A percentile compares a stretch with the other conserved stretches of the same genome.
Evolutionary conservation across 2,113 vertebrate genomes (phyloP).

Genomic region (Rhabdornis inornatus): DNA sequence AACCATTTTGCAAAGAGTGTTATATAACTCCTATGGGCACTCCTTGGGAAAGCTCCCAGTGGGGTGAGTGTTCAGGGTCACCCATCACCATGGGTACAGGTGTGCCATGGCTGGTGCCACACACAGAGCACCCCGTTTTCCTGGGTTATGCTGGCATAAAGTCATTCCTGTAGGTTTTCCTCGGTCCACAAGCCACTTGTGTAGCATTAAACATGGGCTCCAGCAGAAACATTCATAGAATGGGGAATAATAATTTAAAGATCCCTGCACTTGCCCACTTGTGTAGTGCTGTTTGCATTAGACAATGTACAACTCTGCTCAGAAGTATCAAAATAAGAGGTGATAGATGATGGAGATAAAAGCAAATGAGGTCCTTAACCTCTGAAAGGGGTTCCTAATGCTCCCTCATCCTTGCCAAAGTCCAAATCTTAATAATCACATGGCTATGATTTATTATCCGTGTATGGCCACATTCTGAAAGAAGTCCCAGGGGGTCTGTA

Average conservation of each 20-base stretch:
- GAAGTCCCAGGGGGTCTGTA: not conserved
- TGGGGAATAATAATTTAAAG: not conserved
- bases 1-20: not conserved
- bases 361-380: not conserved
- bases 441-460: not conserved
- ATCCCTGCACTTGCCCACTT: not conserved
- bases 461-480: not conserved
- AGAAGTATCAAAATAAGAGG: not conserved
- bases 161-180: not conserved
- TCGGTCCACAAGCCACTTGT: not conserved
- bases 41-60: not conserved
- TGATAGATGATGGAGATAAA: not conserved
- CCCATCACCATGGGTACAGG: fast-evolving
- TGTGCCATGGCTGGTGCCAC: not conserved
- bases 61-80: not conserved
- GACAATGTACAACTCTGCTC: not conserved
- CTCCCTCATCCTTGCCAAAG: not conserved
- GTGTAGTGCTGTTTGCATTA: not conserved
- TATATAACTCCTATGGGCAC: fast-evolving
- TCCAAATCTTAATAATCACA: not conserved
- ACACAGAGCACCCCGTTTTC: not conserved
- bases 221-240: not conserved
- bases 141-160: not conserved
- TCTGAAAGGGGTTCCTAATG: not conserved
- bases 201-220: not conserved